These are phyloP conservation scores for Tragelaphus buxtoni DNA, from an alignment of 2,113 vertebrate species.

Conservation along the genomic window DNA sequence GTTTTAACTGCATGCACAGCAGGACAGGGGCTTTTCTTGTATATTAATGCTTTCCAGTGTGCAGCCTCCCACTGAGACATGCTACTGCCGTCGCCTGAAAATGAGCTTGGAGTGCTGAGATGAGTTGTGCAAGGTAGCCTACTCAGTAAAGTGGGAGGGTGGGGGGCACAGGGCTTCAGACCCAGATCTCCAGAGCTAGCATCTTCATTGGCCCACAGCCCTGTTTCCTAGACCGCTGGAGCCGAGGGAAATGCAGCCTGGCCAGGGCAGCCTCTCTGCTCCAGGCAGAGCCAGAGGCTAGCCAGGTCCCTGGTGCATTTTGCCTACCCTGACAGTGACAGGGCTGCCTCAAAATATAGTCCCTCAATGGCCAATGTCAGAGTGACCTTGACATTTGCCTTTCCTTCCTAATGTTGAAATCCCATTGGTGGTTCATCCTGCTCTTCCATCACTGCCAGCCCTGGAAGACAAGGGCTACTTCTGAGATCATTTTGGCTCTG, in stretches of 20 bases:
- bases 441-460: neutral
- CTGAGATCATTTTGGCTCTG: slow-evolving; percentile 38
- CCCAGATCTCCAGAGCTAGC: neutral
- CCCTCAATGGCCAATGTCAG: neutral
- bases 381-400: neutral
- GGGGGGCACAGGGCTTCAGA: neutral
- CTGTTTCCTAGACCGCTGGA: neutral
- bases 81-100: neutral
- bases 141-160: neutral
- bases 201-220: rapidly evolving
- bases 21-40: neutral
- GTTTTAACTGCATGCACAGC: rapidly evolving
- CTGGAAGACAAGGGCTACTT: neutral
- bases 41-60: neutral
- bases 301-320: neutral
- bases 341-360: too few relatives aligned
- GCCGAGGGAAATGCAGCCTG: too few relatives aligned
- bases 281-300: neutral
- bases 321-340: neutral
- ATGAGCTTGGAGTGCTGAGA: neutral
- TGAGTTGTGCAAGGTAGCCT: neutral
- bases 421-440: neutral
- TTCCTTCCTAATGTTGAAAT: neutral
- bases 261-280: neutral
- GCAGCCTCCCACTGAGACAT: neutral